Base-by-base conservation (phyloP, 2,113 vertebrate species). In the Vulpes vulpes region DNA sequence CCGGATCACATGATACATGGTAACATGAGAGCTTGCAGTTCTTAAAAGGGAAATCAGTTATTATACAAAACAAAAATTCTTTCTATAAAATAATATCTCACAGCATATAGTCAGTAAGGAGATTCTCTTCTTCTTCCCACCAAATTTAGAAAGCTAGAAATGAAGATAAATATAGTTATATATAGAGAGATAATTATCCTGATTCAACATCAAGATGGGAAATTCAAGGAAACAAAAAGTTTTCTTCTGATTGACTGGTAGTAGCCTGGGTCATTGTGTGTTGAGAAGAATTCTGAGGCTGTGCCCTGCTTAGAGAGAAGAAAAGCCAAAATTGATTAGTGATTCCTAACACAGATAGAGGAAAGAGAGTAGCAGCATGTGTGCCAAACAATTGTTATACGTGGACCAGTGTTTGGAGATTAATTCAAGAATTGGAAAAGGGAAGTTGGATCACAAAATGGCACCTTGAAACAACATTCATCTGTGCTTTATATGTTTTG, bases 31-130 rank as follows among this genome's bases (percentile, higher is more conserved):
- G 27, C 83, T 65, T 59, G 30, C 57, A 64, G 43, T 57, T 87
- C 69, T 74, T 86, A 43, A 69, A 93, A 51, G 60, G 53, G 88
- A 92, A 88, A 86, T 64, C 59, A 92, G 16, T 65, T 87, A 88
- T n/a, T 62, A 2, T 87, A 8, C 43, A 81, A 43, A 89, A 81
- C n/a, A n/a, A 82, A 86, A 62, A 51, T 73, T 38, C 3, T 65
- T 82, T 65, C 27, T 80, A 30, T 92, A 95, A 89, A 65, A 62
- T 76, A 91, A 3, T n/a, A 27, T 15, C 23, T 60, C 57, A 89
- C 32, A 49, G 12, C 49, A 6, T 71, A 20, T 8, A n/a, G 20
- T 43, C 55, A 4, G 6, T 23, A 43, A 35, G 23, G 7, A 20
- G 3, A 60, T 57, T 83, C 23, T 67, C 9, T 79, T 27, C 27